These are phyloP conservation scores for Drosophila austrosaltans DNA, from an alignment of 2,888 invertebrate species.

Conservation along the genomic window DNA sequence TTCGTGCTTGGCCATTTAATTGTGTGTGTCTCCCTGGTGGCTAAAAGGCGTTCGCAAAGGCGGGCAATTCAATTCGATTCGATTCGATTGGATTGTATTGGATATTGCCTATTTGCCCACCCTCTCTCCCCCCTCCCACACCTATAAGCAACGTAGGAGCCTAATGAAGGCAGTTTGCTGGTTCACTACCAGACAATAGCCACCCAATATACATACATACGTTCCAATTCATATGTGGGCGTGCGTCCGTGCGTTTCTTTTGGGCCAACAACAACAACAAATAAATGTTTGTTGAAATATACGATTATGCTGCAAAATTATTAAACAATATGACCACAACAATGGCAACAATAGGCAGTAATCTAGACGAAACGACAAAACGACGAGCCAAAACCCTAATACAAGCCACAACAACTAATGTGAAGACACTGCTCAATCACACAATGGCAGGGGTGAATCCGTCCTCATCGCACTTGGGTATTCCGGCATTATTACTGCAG, in stretches of 20 bases:
- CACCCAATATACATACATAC: too few relatives aligned
- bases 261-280: conserved; percentile 19
- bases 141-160: not conserved
- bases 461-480: conserved; percentile 52
- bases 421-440: conserved; percentile 68
- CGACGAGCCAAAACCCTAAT: conserved; percentile 57
- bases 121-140: conserved; percentile 20
- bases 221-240: too few relatives aligned
- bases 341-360: conserved; percentile 61
- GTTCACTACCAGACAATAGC: too few relatives aligned
- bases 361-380: conserved; percentile 56
- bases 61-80: conserved; percentile 30
- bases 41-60: conserved; percentile 10
- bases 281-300: conserved; percentile 72
- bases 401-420: conserved; percentile 61
- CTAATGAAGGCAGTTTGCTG: conserved; percentile 39
- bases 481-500: conserved; percentile 58
- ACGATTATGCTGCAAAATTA: conserved; percentile 78
- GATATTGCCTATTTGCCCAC: conserved; percentile 35
- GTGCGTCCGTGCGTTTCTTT: conserved; percentile 48
- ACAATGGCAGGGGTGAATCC: conserved; percentile 63
- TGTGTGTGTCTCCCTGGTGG: conserved; percentile 53
- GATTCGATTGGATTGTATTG: conserved; percentile 40
- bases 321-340: conserved; percentile 73
- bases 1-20: conserved; percentile 62